These are phyloP conservation scores for Notarius lentiginosus DNA, from an alignment of 2,113 vertebrate genomes.

Conservation along the genomic window DNA sequence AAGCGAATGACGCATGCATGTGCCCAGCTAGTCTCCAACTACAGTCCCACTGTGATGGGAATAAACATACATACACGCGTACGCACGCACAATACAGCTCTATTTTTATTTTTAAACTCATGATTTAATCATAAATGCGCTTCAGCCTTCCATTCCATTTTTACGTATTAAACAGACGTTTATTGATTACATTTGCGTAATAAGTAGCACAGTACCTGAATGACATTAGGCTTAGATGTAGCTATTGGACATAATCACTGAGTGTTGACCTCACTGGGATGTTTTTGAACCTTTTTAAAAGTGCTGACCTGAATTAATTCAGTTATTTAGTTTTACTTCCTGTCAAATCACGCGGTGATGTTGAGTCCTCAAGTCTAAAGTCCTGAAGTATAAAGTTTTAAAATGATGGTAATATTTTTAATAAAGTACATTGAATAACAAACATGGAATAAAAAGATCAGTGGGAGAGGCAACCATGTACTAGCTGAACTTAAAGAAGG, in stretches of 20 bases:
- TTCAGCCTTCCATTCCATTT: background rate
- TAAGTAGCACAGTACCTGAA: conserved; percentile 11
- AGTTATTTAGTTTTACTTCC: background rate
- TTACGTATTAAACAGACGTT: background rate
- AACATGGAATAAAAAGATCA: background rate
- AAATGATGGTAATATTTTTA: background rate
- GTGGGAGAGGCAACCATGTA: background rate
- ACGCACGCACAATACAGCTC: background rate
- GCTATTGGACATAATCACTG: background rate
- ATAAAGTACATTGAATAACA: background rate
- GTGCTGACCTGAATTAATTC: background rate
- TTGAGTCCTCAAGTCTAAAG: background rate
- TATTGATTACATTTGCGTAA: conserved; percentile 6
- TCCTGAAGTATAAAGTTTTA: background rate
- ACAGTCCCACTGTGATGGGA: background rate
- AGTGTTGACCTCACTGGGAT: background rate
- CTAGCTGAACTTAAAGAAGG: background rate
- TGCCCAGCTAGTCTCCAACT: background rate
- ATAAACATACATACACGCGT: background rate
- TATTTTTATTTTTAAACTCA: conserved; percentile 22
- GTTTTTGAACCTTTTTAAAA: conserved; percentile 2
- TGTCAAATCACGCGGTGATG: background rate
- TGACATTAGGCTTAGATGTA: conserved; percentile 7
- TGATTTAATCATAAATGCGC: conserved; percentile 32
- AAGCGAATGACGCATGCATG: background rate